A percentile compares a stretch with the other conserved stretches of the same genome.
These are phyloP conservation scores for Momotus momota DNA, from an alignment of 2,797 vertebrate species.

Conservation along the genomic window DNA sequence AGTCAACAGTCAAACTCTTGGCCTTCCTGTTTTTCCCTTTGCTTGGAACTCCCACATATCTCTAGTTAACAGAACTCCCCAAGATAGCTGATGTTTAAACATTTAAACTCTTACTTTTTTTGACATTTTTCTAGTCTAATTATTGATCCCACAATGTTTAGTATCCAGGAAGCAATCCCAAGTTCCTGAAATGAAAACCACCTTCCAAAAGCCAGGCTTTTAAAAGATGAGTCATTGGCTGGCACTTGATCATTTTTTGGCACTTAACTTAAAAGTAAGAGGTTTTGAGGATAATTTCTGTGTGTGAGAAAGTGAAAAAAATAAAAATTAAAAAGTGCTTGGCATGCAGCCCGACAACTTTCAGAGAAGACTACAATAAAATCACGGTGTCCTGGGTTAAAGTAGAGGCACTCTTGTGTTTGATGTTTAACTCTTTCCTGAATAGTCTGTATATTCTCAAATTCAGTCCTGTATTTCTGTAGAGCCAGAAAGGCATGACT, in stretches of 20 bases:
- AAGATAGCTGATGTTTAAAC: constrained; percentile 39
- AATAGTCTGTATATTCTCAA: background rate
- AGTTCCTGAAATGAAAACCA: constrained; percentile 77
- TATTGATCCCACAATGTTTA: constrained; percentile 71
- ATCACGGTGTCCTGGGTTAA: constrained; percentile 34
- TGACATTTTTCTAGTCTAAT: constrained; percentile 60
- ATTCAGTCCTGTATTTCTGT: background rate
- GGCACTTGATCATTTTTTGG: constrained; percentile 64
- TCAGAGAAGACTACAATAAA: constrained; percentile 18
- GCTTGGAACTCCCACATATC: background rate
- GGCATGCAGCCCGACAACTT: constrained; percentile 22
- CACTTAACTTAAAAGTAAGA: constrained; percentile 64
- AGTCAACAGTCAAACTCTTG: constrained; percentile 15
- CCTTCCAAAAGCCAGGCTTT: constrained; percentile 63
- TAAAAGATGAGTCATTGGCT: constrained; percentile 71
- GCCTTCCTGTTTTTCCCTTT: background rate
- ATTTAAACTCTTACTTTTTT: constrained; percentile 48
- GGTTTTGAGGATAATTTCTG: constrained; percentile 68
- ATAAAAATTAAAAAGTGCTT: constrained; percentile 28
- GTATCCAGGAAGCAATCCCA: constrained; percentile 74
- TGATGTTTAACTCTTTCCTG: constrained; percentile 15
- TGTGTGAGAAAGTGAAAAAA: constrained; percentile 59
- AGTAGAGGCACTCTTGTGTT: background rate
- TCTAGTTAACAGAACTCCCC: constrained; percentile 13
- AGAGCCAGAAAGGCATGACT: background rate